Conservation (phyloP, 2,888 invertebrate genomes). For the Catotricha subobsoleta region DNA sequence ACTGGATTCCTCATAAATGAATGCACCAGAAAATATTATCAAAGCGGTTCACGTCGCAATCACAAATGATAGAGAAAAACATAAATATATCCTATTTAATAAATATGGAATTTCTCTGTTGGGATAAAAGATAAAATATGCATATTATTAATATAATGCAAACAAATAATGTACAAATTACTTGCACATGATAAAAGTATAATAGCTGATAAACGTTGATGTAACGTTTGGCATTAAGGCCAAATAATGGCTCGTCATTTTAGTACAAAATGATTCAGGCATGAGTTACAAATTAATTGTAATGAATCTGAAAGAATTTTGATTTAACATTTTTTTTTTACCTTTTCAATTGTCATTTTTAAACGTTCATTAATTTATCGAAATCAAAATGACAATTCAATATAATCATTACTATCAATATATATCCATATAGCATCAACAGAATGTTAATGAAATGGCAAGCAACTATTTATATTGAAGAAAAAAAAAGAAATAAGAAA, state of each 20-base stretch:
- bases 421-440: constrained; percentile 57
- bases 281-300: too few relatives aligned
- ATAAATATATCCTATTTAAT: constrained; percentile 37
- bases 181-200: constrained; percentile 36
- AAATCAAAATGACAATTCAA: constrained; percentile 46
- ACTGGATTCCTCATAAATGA: constrained; percentile 36
- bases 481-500: too few relatives aligned
- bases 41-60: constrained; percentile 35
- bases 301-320: not conserved
- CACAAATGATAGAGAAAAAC: constrained; percentile 37
- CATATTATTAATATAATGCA: constrained; percentile 36
- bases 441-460: too few relatives aligned
- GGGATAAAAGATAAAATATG: constrained; percentile 19
- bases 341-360: constrained; percentile 32
- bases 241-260: constrained; percentile 34
- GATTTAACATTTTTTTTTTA: constrained; percentile 13
- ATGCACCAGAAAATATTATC: constrained; percentile 37
- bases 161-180: constrained; percentile 39
- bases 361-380: constrained; percentile 39
- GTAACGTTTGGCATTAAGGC: constrained; percentile 32
- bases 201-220: constrained; percentile 33
- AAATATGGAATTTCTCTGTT: constrained; percentile 27
- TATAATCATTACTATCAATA: constrained; percentile 51
- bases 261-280: constrained; percentile 33
- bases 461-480: too few relatives aligned